Percentiles rank a stretch among this genome's conserved stretches.
phyloP scores from a whole-genome alignment of 2,888 invertebrate species.

The Chymomyza caudatula region DNA sequence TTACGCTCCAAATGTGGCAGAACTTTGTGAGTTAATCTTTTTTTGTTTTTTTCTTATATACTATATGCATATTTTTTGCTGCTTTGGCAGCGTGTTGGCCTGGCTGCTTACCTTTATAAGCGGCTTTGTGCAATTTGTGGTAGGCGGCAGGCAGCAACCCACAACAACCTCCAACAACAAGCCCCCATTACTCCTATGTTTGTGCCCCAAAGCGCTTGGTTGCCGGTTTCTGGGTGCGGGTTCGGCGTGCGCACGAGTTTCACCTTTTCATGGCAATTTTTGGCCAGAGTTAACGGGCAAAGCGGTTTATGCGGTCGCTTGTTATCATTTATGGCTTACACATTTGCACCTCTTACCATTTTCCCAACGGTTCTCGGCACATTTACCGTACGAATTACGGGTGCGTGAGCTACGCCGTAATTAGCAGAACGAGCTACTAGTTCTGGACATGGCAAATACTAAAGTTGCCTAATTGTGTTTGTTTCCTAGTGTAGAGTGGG shows the following conservation, averaged over 20 bases:
- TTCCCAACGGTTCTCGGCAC: neutral
- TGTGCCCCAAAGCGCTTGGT: constrained; percentile 31
- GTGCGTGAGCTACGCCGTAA: constrained; percentile 14
- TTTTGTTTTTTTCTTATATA: constrained; percentile 2
- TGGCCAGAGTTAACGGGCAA: constrained; percentile 17
- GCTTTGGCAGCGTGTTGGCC: constrained; percentile 51
- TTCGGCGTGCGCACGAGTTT: constrained; percentile 8
- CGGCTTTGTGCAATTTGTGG: constrained; percentile 68
- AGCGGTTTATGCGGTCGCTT: constrained; percentile 57
- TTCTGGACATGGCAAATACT: constrained; percentile 16
- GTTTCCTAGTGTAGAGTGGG: neutral
- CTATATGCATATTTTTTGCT: constrained; percentile 8
- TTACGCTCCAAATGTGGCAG: neutral
- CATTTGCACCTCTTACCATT: constrained; percentile 45
- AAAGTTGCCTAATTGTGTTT: constrained; percentile 52
- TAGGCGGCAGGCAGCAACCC: constrained; percentile 9
- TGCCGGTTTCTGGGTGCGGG: constrained; percentile 5
- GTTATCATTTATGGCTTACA: constrained; percentile 71
- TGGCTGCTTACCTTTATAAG: constrained; percentile 67
- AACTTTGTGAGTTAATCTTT: constrained; percentile 36
- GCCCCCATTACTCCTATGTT: neutral
- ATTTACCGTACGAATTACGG: neutral
- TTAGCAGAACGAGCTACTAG: constrained; percentile 35
- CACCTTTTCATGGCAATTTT: constrained; percentile 24
- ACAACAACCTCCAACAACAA: neutral